These are phyloP conservation scores for Eurytoma californica DNA, from an alignment of 2,888 invertebrate species.

Conservation along the genomic window DNA sequence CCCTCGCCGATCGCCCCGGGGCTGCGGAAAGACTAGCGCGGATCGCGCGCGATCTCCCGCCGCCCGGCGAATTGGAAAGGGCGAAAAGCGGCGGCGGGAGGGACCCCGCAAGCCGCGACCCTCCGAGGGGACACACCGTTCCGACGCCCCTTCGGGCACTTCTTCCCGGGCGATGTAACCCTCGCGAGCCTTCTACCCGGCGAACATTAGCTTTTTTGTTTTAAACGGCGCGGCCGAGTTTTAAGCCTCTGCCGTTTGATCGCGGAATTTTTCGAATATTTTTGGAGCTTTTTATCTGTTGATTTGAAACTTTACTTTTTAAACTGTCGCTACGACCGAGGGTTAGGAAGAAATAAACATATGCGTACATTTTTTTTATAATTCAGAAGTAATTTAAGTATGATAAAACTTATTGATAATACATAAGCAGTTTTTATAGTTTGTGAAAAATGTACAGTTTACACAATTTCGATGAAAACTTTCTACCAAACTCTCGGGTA, in stretches of 20 bases:
- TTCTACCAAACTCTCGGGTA: too few relatives aligned
- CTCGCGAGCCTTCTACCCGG: neutral
- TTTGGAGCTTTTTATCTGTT: neutral
- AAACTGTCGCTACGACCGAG: too few relatives aligned
- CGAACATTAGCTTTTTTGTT: slow-evolving; percentile 26
- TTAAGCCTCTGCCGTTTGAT: slow-evolving; percentile 1
- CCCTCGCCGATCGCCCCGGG: neutral
- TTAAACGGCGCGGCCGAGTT: neutral
- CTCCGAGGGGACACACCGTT: neutral
- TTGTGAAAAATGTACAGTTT: too few relatives aligned
- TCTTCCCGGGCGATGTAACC: slow-evolving; percentile 15
- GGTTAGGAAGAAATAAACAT: too few relatives aligned
- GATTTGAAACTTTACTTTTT: too few relatives aligned
- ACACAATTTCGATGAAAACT: too few relatives aligned
- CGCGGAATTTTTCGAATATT: slow-evolving; percentile 16
- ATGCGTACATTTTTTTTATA: too few relatives aligned
- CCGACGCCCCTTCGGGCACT: slow-evolving; percentile 39
- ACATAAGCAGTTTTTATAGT: too few relatives aligned
- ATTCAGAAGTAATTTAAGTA: too few relatives aligned
- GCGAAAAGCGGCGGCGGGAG: neutral
- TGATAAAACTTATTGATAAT: too few relatives aligned
- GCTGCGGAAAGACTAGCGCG: slow-evolving; percentile 5
- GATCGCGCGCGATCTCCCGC: neutral
- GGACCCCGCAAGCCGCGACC: too few relatives aligned
- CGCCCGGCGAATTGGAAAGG: slow-evolving; percentile 3